phyloP scores from a whole-genome alignment of 2,113 vertebrate genomes.

The Rhizomys pruinosus region DNA sequence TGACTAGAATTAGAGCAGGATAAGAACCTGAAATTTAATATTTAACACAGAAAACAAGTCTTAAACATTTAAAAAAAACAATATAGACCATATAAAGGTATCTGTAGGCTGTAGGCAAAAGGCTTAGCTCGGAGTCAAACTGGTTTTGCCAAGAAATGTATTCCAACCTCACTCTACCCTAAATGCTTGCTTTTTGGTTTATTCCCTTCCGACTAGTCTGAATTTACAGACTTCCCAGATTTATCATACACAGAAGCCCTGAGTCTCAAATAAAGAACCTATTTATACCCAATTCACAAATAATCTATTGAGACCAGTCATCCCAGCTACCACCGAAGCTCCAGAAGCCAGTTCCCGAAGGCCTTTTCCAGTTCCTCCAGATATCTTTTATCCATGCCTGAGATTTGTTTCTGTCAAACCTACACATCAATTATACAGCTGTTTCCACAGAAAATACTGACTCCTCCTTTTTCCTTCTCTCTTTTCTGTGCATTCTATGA shows the following conservation, averaged over 20 bases:
- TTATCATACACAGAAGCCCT: slow-evolving; percentile 36
- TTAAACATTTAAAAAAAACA: slow-evolving; percentile 4
- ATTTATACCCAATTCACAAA: slow-evolving; percentile 57
- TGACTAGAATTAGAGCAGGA: slow-evolving; percentile 2
- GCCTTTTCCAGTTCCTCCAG: slow-evolving; percentile 30
- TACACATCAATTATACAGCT: neutral
- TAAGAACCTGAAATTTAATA: slow-evolving; percentile 42
- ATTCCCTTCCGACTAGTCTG: slow-evolving; percentile 39
- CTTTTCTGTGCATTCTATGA: neutral
- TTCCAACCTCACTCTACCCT: slow-evolving; percentile 15
- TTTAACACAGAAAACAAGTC: slow-evolving; percentile 2
- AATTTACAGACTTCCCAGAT: slow-evolving; percentile 18
- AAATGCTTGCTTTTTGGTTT: slow-evolving; percentile 41
- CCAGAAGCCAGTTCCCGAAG: slow-evolving; percentile 51
- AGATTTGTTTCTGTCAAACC: slow-evolving; percentile 47
- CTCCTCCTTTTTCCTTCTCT: neutral
- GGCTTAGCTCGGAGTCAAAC: slow-evolving; percentile 32
- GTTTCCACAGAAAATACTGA: neutral
- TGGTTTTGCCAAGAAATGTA: slow-evolving; percentile 45
- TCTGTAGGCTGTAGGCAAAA: neutral
- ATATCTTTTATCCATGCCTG: neutral
- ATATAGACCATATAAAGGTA: neutral
- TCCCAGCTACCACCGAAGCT: slow-evolving; percentile 20
- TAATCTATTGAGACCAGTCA: slow-evolving; percentile 38
- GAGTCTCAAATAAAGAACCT: slow-evolving; percentile 42